Conservation (phyloP, 1,140 invertebrate genomes). For the Gryllus bimaculatus region DNA sequence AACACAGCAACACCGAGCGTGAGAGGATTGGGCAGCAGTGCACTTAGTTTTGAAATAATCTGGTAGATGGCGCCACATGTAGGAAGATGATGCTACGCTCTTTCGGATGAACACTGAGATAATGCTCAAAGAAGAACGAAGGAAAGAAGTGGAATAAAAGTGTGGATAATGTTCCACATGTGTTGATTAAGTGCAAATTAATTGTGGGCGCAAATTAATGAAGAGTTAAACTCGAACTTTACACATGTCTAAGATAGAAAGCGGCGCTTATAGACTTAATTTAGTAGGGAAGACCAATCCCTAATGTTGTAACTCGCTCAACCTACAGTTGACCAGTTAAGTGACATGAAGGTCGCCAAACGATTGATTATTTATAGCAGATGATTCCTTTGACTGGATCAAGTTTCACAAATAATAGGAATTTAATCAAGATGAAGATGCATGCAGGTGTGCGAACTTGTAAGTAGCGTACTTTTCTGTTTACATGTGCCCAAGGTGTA, state of each 20-base stretch:
- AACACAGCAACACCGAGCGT: too few species aligned
- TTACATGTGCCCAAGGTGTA: neutral
- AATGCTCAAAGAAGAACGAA: conserved; percentile 10
- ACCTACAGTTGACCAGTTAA: conserved; percentile 7
- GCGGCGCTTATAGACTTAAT: neutral
- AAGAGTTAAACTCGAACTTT: conserved; percentile 2
- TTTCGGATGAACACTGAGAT: neutral
- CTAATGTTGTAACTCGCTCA: conserved; percentile 3
- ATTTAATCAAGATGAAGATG: conserved; percentile 13
- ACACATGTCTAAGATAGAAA: conserved; percentile 15
- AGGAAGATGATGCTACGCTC: neutral
- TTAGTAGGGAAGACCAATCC: neutral
- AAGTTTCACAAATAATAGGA: conserved; percentile 17
- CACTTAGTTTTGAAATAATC: too few species aligned
- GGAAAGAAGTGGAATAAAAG: conserved; percentile 8
- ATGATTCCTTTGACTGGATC: conserved; percentile 19
- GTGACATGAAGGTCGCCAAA: conserved; percentile 20
- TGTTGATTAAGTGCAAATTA: conserved; percentile 19
- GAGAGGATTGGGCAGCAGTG: too few species aligned
- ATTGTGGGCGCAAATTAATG: neutral
- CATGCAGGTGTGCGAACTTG: conserved; percentile 11
- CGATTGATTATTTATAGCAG: conserved; percentile 23
- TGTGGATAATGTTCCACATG: conserved; percentile 17
- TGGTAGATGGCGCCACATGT: neutral
- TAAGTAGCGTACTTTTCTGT: conserved; percentile 12